Percentiles rank a stretch among this genome's conserved stretches.
These are phyloP conservation scores for Acanthosepion pharaonis DNA, from an alignment of 2,888 invertebrate genomes.

Conservation along the genomic window DNA sequence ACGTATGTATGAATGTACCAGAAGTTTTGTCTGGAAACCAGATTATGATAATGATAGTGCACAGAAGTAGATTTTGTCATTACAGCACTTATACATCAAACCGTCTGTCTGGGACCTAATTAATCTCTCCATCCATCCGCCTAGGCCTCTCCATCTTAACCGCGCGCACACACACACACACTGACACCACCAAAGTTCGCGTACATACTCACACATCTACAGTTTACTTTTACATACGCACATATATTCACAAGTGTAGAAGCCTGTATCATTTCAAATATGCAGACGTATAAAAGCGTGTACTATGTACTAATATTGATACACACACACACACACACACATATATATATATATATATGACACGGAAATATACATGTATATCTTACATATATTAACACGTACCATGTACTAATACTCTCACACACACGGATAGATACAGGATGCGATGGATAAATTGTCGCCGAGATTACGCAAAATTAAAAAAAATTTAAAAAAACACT, in stretches of 20 bases:
- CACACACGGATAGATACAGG: too few relatives aligned
- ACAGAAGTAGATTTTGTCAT: background rate
- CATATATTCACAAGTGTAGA: background rate
- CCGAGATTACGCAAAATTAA: too few relatives aligned
- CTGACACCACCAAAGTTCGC: background rate
- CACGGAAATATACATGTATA: background rate
- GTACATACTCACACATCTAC: background rate
- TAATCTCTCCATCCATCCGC: background rate
- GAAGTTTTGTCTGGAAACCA: background rate
- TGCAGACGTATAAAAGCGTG: background rate
- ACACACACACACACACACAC: background rate
- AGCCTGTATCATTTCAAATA: background rate
- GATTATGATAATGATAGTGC: background rate
- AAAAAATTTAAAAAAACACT: too few relatives aligned
- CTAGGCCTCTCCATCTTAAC: background rate
- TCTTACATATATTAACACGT: too few relatives aligned
- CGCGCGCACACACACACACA: background rate
- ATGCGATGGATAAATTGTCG: too few relatives aligned
- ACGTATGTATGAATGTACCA: background rate
- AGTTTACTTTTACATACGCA: too few relatives aligned
- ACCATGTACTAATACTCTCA: too few relatives aligned
- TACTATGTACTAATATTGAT: background rate
- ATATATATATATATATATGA: too few relatives aligned
- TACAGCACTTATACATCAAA: background rate
- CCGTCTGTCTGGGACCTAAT: background rate